These are phyloP conservation scores for Carettochelys insculpta DNA, from an alignment of 2,113 vertebrate species.

Conservation along the genomic window DNA sequence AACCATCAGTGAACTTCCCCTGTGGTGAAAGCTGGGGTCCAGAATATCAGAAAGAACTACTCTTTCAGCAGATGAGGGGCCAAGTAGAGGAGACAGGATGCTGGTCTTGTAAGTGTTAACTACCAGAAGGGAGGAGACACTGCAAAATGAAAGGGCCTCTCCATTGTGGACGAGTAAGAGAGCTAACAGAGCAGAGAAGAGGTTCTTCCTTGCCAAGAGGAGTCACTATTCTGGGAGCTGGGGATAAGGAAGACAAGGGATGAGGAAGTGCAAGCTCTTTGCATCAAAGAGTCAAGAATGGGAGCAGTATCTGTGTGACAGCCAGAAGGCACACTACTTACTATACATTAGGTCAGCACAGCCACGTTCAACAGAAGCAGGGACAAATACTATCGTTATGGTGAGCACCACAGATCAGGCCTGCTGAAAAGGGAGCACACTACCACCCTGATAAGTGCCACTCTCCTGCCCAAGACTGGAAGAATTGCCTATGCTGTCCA, in stretches of 20 bases:
- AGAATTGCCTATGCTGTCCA: background rate
- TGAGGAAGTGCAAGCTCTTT: background rate
- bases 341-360: background rate
- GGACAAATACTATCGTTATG: background rate
- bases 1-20: rapidly evolving
- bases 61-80: background rate
- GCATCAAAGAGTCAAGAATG: background rate
- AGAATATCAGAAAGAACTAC: background rate
- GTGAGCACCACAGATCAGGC: background rate
- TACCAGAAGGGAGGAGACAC: background rate
- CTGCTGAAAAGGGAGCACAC: background rate
- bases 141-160: background rate
- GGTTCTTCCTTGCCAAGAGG: background rate
- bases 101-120: background rate
- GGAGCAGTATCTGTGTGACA: background rate
- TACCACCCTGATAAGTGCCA: too few species aligned
- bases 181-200: background rate
- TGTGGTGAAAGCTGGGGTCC: background rate
- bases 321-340: background rate
- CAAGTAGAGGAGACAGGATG: background rate
- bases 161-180: background rate
- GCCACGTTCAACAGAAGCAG: background rate
- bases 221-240: background rate
- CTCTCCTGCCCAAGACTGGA: background rate
- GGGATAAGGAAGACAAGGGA: background rate